These are phyloP conservation scores for Fregetta grallaria DNA, from an alignment of 2,113 vertebrate species.

Conservation along the genomic window DNA sequence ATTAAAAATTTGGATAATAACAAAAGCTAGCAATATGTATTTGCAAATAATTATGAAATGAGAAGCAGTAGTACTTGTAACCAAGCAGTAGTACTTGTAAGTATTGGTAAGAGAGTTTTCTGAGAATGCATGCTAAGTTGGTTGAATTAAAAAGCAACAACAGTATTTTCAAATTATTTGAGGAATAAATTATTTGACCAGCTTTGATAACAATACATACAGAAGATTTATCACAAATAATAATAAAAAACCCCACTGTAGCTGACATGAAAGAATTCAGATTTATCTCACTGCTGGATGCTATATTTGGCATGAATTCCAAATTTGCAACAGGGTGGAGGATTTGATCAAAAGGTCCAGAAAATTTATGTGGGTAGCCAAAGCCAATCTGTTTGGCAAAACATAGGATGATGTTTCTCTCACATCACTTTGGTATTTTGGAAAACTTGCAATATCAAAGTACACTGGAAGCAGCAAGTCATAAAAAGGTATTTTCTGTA, in stretches of 20 bases:
- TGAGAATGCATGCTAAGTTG: neutral
- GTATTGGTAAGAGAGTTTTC: neutral
- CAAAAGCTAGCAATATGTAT: neutral
- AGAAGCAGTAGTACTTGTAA: neutral
- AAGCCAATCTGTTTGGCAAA: slow-evolving; percentile 69
- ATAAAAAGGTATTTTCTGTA: neutral
- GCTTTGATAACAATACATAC: neutral
- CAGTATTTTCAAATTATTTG: neutral
- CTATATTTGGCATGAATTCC: slow-evolving; percentile 53
- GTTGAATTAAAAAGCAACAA: neutral
- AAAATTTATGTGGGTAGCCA: slow-evolving; percentile 63
- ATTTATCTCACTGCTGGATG: slow-evolving; percentile 65
- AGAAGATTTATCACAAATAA: neutral
- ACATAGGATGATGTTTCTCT: slow-evolving; percentile 44
- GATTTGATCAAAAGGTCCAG: slow-evolving; percentile 66
- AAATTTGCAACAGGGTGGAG: slow-evolving; percentile 61
- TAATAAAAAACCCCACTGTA: neutral
- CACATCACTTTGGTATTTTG: slow-evolving; percentile 61
- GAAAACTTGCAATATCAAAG: slow-evolving; percentile 53
- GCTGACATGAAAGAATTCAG: slow-evolving; percentile 57
- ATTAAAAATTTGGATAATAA: neutral
- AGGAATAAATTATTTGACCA: slow-evolving; percentile 9
- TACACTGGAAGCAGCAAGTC: neutral
- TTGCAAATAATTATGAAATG: neutral
- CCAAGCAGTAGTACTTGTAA: neutral